Percentiles rank a stretch among this genome's conserved stretches.
These are phyloP conservation scores for Tachina grossa DNA, from an alignment of 2,888 invertebrate genomes.

Conservation along the genomic window DNA sequence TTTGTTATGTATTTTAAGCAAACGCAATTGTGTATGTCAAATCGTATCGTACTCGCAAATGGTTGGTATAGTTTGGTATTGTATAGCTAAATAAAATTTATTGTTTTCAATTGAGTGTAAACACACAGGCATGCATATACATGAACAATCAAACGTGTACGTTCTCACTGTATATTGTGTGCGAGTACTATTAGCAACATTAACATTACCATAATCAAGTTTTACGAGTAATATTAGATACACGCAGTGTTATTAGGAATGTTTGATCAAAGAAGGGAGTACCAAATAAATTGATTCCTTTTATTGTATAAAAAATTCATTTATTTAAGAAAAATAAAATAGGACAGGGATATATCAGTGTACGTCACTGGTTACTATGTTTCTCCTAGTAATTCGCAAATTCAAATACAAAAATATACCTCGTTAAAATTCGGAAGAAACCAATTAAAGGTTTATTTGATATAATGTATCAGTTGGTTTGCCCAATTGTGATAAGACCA, in stretches of 20 bases:
- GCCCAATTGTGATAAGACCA: too few relatives aligned
- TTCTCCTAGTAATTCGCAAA: too few relatives aligned
- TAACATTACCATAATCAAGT: slow-evolving; percentile 22
- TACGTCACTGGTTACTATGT: too few relatives aligned
- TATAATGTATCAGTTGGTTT: too few relatives aligned
- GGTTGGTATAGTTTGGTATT: slow-evolving; percentile 67
- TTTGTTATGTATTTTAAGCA: neutral
- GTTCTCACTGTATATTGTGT: neutral
- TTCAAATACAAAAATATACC: too few relatives aligned
- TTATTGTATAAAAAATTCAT: too few relatives aligned
- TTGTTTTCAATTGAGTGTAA: slow-evolving; percentile 81
- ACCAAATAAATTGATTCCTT: too few relatives aligned
- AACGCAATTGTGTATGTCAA: slow-evolving; percentile 48
- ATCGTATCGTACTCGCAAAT: slow-evolving; percentile 37
- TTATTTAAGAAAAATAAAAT: too few relatives aligned
- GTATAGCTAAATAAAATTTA: slow-evolving; percentile 78
- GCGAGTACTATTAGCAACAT: neutral
- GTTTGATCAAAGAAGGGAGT: too few relatives aligned
- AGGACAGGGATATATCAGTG: too few relatives aligned
- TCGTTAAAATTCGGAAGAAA: too few relatives aligned
- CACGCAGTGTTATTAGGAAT: slow-evolving; percentile 10
- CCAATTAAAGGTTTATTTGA: too few relatives aligned
- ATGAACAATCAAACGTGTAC: neutral
- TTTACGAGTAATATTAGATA: neutral
- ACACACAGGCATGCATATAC: neutral